Conservation (phyloP, 2,888 invertebrate species). For the Laspeyria flexula region DNA sequence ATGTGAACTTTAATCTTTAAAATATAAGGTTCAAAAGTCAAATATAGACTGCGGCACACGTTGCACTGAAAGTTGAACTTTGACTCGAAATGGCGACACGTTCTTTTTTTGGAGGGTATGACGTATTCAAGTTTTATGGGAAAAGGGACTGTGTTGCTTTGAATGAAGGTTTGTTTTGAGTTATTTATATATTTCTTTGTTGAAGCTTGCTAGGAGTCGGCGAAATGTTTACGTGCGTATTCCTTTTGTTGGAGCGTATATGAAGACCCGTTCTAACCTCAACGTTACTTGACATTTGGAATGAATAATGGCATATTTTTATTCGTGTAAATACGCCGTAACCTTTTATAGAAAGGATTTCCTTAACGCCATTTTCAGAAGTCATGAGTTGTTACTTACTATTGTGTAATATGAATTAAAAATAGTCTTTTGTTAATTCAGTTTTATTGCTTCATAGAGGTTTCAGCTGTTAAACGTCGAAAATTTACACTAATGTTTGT, state of each 20-base stretch:
- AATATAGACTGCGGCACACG: conserved; percentile 31
- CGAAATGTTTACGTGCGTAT: conserved; percentile 66
- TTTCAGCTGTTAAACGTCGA: too few species aligned
- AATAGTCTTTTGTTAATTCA: conserved; percentile 12
- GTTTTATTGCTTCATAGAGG: too few species aligned
- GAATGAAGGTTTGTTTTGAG: conserved; percentile 48
- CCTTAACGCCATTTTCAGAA: conserved; percentile 41
- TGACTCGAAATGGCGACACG: conserved; percentile 61
- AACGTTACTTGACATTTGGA: conserved; percentile 56
- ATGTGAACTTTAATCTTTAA: conserved; percentile 50
- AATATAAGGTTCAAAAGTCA: conserved; percentile 44
- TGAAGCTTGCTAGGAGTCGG: conserved; percentile 55
- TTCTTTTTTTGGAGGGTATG: conserved; percentile 56
- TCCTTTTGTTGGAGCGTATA: conserved; percentile 62
- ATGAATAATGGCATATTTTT: conserved; percentile 57
- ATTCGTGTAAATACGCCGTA: conserved; percentile 48
- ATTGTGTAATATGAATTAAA: conserved; percentile 29
- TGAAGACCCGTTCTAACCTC: conserved; percentile 51
- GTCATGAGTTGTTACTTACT: conserved; percentile 32
- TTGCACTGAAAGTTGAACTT: conserved; percentile 70
- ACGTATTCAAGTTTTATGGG: conserved; percentile 27
- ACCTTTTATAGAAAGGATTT: conserved; percentile 53
- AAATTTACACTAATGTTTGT: too few species aligned
- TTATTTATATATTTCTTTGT: conserved; percentile 46
- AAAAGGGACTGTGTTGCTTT: too few species aligned